Conservation (phyloP, 2,113 vertebrate species). For the Baryphthengus martii region DNA sequence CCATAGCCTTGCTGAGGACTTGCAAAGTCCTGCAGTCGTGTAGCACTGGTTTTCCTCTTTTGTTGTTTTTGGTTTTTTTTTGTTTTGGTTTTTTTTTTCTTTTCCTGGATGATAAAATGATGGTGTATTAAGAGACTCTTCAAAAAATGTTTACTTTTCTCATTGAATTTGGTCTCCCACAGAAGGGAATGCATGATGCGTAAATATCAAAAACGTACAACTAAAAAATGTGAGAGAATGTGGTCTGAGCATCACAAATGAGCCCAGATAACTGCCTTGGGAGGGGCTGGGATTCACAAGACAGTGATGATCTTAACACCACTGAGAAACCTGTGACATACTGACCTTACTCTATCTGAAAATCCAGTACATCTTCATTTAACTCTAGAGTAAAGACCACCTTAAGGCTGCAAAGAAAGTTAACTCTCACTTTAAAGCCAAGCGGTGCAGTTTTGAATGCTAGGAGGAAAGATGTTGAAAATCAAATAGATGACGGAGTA, state of each 20-base stretch:
- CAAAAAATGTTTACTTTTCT: not conserved
- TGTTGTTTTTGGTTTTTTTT: not conserved
- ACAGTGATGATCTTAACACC: not conserved
- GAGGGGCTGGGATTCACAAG: not conserved
- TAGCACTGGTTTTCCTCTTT: not conserved
- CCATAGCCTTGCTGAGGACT: not conserved
- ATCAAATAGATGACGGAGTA: not conserved
- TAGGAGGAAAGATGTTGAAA: not conserved
- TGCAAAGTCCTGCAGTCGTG: not conserved
- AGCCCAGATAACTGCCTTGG: accelerated
- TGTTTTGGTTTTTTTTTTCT: no score
- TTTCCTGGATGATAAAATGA: not conserved
- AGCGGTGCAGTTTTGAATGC: not conserved
- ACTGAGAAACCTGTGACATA: not conserved
- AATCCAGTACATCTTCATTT: conserved; percentile 42
- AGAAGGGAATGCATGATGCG: not conserved
- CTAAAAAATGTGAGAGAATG: not conserved
- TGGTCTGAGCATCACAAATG: not conserved
- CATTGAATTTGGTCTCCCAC: not conserved
- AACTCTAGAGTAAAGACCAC: conserved; percentile 20
- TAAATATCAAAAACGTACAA: not conserved
- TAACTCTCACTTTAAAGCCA: not conserved
- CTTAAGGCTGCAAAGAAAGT: not conserved
- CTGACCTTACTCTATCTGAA: no score
- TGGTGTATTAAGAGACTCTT: not conserved